Conservation (phyloP, 1,140 invertebrate species). For the Steinernema feltiae region DNA sequence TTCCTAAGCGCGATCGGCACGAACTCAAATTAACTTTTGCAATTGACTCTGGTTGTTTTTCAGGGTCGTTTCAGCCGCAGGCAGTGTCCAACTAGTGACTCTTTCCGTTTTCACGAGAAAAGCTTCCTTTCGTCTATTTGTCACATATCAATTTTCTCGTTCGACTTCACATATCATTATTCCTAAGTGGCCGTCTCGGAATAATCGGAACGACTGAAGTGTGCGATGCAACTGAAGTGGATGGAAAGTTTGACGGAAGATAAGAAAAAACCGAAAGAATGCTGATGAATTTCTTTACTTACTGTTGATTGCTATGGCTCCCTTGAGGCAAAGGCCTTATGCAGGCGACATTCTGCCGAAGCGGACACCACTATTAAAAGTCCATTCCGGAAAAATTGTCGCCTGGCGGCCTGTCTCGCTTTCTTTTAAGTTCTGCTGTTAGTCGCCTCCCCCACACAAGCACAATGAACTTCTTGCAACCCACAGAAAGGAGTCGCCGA, state of each 20-base stretch:
- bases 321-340: neutral
- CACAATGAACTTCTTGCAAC: neutral
- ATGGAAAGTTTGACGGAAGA: neutral
- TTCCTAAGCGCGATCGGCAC: no score
- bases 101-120: neutral
- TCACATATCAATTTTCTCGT: conserved; percentile 14
- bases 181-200: neutral
- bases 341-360: neutral
- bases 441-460: neutral
- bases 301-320: conserved; percentile 10
- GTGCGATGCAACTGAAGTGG: neutral
- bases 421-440: neutral
- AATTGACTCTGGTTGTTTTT: neutral
- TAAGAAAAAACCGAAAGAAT: neutral
- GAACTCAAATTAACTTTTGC: no score
- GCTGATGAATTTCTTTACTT: conserved; percentile 15
- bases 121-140: neutral
- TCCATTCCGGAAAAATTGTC: conserved; percentile 7
- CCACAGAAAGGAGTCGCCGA: no score
- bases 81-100: neutral
- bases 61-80: neutral
- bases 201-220: neutral
- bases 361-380: conserved; percentile 15
- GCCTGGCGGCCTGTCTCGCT: neutral
- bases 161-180: conserved; percentile 10